Evolutionary conservation across 1,140 invertebrate species (phyloP).

Genomic region (Drosophila hydei): DNA sequence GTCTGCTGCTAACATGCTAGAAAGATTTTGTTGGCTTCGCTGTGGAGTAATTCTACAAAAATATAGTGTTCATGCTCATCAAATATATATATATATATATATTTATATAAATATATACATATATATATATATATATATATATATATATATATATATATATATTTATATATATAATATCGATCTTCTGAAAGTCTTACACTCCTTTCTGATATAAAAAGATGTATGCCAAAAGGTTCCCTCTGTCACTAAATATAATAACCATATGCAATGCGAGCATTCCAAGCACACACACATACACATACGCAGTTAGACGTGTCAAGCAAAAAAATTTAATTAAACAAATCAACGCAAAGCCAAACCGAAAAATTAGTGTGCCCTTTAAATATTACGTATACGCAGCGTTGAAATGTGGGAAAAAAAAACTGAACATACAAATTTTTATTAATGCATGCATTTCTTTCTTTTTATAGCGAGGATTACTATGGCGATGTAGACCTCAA

Average conservation of each 20-base stretch:
- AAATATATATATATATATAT: too few species aligned
- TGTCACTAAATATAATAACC: slow-evolving; percentile 17
- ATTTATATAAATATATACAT: too few species aligned
- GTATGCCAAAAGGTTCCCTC: not conserved
- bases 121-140: too few species aligned
- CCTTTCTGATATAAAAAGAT: not conserved
- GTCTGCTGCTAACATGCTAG: too few species aligned
- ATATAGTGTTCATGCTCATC: too few species aligned
- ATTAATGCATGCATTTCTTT: slow-evolving; percentile 56
- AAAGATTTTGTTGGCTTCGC: too few species aligned
- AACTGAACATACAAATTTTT: slow-evolving; percentile 6
- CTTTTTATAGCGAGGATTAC: slow-evolving; percentile 91
- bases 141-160: too few species aligned
- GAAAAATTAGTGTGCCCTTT: slow-evolving; percentile 35
- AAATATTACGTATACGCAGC: slow-evolving; percentile 50
- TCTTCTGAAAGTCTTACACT: not conserved
- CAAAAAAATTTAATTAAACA: slow-evolving; percentile 71
- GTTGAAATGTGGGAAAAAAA: not conserved
- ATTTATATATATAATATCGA: too few species aligned
- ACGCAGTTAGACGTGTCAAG: slow-evolving; percentile 30
- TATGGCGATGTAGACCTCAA: slow-evolving; percentile 93
- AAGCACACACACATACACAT: not conserved
- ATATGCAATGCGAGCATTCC: slow-evolving; percentile 7
- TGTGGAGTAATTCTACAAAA: too few species aligned
- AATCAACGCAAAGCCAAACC: slow-evolving; percentile 60